Evolutionary conservation across 2,797 vertebrate genomes (phyloP), one percentile per base, ranked within the genome.

Genomic region (Typhlichthys eigenmanni): DNA sequence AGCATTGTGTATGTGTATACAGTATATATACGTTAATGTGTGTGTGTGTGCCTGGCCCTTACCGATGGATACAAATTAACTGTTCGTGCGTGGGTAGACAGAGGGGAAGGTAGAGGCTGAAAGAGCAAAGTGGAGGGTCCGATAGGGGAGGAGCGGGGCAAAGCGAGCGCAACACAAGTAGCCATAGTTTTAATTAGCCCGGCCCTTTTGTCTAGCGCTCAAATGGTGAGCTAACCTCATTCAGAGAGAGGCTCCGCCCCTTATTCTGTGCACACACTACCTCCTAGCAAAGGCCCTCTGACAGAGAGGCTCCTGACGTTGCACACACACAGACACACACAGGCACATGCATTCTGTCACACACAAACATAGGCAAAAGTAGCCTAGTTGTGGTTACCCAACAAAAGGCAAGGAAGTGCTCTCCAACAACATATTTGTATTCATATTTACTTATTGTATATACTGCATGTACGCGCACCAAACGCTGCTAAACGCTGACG

Each of bases 151-250:
- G 43, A 57, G 66, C 53, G 58, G 50, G 58, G 51, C 60, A 47
- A 60, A 67, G 66, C 46, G 67, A 81, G 70, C 53, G 71, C 76
- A 78, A 81, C 75, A 85, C 65, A 87, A 83, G 74, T 76, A 71
- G 78, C 76, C 75, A 74, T 78, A 74, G 80, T 82, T 84, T 83
- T 80, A 87, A 85, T 84, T 68, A 85, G 63, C 60, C 48, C 57
- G 57, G 58, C 64, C 68, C 76, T 81, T 86, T 78, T 71, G 82
- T 43, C 43, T 70, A 51, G 49, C 52, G 11, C 70, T 80, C 81
- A 87, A 89, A 85, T 83, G 76, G 78, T 72, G 79, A 75, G 76
- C 82, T 76, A 82, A 79, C 75, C 65, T 81, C 74, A 82, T 79
- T 79, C 76, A 79, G 69, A 79, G 5, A 5, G 70, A 72, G 68